phyloP scores from a whole-genome alignment of 2,113 vertebrate species.

The Noctilio leporinus region DNA sequence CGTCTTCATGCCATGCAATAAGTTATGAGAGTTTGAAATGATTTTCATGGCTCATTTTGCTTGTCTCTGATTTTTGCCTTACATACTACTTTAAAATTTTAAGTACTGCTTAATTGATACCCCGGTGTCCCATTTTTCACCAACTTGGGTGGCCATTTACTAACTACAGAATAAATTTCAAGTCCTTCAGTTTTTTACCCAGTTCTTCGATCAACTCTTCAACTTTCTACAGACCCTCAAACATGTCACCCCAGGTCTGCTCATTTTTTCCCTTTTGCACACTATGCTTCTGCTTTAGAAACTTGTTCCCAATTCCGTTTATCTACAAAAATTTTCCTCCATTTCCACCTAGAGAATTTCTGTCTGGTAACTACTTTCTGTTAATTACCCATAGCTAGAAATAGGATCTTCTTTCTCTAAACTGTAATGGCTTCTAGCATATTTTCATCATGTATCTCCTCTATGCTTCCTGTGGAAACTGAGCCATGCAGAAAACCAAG shows the following conservation, averaged over 20 bases:
- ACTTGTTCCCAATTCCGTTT: not conserved
- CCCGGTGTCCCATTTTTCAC: not conserved
- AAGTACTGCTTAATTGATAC: not conserved
- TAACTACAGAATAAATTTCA: not conserved
- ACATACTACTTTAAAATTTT: not conserved
- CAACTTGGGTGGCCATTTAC: not conserved
- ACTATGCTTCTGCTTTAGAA: not conserved
- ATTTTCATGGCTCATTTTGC: not conserved
- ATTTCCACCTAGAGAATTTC: not conserved
- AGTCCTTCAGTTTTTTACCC: not conserved
- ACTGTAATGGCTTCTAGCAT: not conserved
- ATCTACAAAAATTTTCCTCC: not conserved
- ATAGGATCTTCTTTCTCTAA: not conserved
- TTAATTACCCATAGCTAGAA: constrained; percentile 5
- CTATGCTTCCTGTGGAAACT: not conserved
- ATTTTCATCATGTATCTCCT: not conserved
- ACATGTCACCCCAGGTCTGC: not conserved
- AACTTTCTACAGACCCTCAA: not conserved
- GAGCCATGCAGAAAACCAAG: not conserved
- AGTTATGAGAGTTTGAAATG: not conserved
- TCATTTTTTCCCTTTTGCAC: not conserved
- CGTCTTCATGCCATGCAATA: not conserved
- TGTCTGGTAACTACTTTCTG: not conserved
- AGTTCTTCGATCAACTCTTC: not conserved
- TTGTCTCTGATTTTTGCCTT: not conserved